A percentile compares a stretch with the other conserved stretches of the same genome.
Evolutionary conservation across 2,888 invertebrate genomes (phyloP).

Genomic region (Strigamia transsilvanica): DNA sequence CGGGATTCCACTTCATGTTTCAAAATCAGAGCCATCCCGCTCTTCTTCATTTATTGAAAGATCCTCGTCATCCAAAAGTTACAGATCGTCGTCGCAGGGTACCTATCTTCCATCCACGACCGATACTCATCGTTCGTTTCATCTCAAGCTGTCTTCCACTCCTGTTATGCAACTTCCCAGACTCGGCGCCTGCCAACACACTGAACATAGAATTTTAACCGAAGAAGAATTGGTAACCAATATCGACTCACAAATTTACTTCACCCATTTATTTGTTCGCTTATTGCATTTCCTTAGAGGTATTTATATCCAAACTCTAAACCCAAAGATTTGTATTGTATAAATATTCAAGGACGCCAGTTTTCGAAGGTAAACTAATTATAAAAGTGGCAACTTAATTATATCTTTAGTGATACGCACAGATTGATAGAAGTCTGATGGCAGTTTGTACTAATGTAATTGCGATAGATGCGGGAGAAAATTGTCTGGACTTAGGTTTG

Average conservation of each 20-base stretch:
- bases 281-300: not conserved
- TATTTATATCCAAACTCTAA: not conserved
- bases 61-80: not conserved
- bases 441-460: not conserved
- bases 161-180: not conserved
- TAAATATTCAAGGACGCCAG: not conserved
- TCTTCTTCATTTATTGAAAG: not conserved
- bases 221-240: constrained; percentile 2
- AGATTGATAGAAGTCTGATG: not conserved
- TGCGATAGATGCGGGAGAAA: not conserved
- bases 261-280: not conserved
- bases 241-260: not conserved
- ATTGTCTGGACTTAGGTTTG: not conserved
- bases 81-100: not conserved
- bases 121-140: not conserved
- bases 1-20: not conserved
- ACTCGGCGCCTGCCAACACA: not conserved
- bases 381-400: not conserved
- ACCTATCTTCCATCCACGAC: not conserved
- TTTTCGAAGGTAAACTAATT: not conserved
- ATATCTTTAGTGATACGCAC: not conserved
- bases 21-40: not conserved
- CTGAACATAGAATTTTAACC: not conserved
- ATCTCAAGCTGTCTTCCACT: not conserved
- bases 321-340: not conserved